Evolutionary conservation across 2,113 vertebrate species (phyloP), one percentile per base, ranked within the genome.

Genomic region (Eudyptes chrysolophus): DNA sequence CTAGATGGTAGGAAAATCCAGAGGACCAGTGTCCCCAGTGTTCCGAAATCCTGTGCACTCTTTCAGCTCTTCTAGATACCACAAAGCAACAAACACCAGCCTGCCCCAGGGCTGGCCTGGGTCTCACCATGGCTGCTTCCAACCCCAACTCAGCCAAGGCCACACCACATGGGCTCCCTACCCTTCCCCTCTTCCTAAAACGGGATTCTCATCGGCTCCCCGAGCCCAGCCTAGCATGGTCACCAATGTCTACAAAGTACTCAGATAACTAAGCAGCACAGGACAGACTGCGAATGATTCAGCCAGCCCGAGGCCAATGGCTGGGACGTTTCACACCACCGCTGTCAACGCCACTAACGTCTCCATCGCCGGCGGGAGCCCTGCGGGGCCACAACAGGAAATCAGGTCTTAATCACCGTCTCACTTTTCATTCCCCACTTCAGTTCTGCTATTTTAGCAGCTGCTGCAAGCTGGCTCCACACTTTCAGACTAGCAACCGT

Each of bases 391-490:
- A 2, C 3, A 1, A 85, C 89, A 97, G 96, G 95, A 97, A 94
- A 96, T 54, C 29, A 0, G 89, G 93, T 97, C 93, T 96, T 97
- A 96, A 97, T 97, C 96, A 96, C 87, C 7, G 46, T 95, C 95
- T 97, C 97, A 89, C 92, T 96, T 96, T 96, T 96, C 94, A 96
- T 85, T 95, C 81, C 55, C 36, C 74, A 95, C 94, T 91, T 97
- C 76, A 91, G 91, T 94, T 96, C 81, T 91, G 92, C 48, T 96
- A 84, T 77, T 94, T 92, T 87, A 95, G 94, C 94, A 96, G 95
- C 93, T 94, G 96, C 94, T 88, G 64, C 0, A 7, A 90, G 90
- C 76, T 87, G 91, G 93, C 91, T 95, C 93, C 16, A 12, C 74
- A 8, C 57, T 93, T 85, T 89, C 94, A 94, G 74, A 85, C 15